These are phyloP conservation scores for Callithrix jacchus DNA, from an alignment of 2,113 vertebrate genomes.

Conservation along the genomic window DNA sequence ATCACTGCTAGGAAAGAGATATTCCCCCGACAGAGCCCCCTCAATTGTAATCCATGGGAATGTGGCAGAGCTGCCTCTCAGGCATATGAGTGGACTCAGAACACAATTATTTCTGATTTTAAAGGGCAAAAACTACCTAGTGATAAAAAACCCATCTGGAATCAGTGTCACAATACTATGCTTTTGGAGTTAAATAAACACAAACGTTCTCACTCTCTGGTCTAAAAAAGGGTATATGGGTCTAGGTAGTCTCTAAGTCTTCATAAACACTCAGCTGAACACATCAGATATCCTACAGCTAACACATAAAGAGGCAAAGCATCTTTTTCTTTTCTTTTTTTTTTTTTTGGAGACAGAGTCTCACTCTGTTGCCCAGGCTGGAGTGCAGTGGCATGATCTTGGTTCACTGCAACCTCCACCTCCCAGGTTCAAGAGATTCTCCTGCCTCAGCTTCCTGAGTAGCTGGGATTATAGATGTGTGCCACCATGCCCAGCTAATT, in stretches of 20 bases:
- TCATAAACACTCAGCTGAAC: not conserved
- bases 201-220: not conserved
- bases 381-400: no score
- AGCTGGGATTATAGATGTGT: no score
- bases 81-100: not conserved
- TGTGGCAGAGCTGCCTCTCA: not conserved
- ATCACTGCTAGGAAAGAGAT: not conserved
- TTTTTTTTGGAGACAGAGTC: no score
- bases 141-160: not conserved
- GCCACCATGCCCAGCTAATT: no score
- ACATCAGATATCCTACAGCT: not conserved
- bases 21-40: not conserved
- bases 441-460: no score
- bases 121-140: slow-evolving; percentile 34
- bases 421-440: no score
- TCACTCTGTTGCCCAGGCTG: no score
- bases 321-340: no score
- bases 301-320: slow-evolving; percentile 1
- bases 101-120: slow-evolving; percentile 22
- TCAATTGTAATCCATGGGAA: not conserved
- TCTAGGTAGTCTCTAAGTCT: not conserved
- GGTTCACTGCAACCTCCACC: no score
- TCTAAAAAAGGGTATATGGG: not conserved
- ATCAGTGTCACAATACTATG: not conserved
- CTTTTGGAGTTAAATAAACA: not conserved